phyloP scores from a whole-genome alignment of 2,797 vertebrate genomes.

The Tangara arthus region DNA sequence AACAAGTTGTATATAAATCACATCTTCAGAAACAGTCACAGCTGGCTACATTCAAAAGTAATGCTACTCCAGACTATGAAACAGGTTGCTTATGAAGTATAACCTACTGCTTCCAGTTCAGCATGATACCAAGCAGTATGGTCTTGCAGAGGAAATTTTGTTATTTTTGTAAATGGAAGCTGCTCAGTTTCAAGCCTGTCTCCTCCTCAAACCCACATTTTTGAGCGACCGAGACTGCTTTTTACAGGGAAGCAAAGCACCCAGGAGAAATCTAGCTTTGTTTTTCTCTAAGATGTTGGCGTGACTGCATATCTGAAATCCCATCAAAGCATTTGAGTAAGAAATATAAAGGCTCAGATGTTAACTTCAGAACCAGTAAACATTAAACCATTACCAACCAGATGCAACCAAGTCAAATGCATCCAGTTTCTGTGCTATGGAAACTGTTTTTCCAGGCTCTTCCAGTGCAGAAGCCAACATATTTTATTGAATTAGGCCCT shows the following conservation, averaged over 20 bases:
- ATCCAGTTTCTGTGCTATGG: conserved; percentile 38
- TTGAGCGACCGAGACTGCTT: background rate
- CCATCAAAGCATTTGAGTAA: background rate
- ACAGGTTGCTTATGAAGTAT: conserved; percentile 40
- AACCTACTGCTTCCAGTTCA: background rate
- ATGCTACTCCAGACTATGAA: conserved; percentile 43
- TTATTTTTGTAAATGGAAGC: conserved; percentile 10
- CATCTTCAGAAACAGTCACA: conserved; percentile 57
- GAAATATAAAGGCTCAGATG: conserved; percentile 16
- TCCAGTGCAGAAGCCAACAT: conserved; percentile 46
- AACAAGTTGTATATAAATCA: conserved; percentile 32
- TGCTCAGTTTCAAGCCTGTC: background rate
- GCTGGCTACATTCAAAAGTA: conserved; percentile 52
- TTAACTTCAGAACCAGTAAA: conserved; percentile 32
- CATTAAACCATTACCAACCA: conserved; percentile 7
- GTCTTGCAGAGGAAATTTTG: background rate
- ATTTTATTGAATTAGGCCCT: conserved; percentile 41
- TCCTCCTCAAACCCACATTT: background rate
- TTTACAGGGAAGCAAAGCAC: background rate
- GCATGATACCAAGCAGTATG: background rate
- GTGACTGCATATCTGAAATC: conserved; percentile 13
- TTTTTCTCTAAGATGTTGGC: background rate
- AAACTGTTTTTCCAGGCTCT: conserved; percentile 56
- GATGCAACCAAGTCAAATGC: background rate
- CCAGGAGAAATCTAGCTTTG: background rate